Evolutionary conservation across 2,797 vertebrate genomes (phyloP).

Genomic region (Sarcophilus harrisii): DNA sequence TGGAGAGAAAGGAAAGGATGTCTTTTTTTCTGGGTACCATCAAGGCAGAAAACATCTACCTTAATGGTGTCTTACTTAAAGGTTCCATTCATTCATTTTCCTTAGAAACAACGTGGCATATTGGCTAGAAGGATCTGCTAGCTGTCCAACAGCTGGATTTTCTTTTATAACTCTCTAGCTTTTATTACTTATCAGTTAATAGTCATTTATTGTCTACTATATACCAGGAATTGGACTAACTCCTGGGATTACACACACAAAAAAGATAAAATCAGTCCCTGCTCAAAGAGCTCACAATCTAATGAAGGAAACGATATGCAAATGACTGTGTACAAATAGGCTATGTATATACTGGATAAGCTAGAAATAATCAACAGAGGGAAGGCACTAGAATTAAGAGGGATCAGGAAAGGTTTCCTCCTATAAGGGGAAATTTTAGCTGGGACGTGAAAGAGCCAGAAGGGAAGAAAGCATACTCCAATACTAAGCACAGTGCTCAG

Average conservation of each 20-base stretch:
- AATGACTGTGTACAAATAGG: not conserved
- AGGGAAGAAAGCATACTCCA: not conserved
- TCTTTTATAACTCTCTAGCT: not conserved
- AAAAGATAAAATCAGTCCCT: not conserved
- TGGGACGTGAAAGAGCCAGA: not conserved
- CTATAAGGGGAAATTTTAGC: not conserved
- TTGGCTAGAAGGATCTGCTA: not conserved
- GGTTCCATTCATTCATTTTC: conserved; percentile 51
- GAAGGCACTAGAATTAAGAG: not conserved
- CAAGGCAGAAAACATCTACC: conserved; percentile 55
- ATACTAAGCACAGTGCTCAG: not conserved
- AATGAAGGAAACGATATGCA: not conserved
- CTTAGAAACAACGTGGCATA: not conserved
- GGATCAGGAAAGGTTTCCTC: not conserved
- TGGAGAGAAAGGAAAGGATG: conserved; percentile 1
- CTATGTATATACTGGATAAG: not conserved
- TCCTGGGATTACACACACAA: not conserved
- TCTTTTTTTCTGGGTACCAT: conserved; percentile 15
- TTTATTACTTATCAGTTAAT: not conserved
- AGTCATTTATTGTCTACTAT: not conserved
- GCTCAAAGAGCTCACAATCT: not conserved
- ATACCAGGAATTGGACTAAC: not conserved
- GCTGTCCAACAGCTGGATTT: not conserved
- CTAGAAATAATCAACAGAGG: not conserved
- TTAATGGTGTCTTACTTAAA: conserved; percentile 53